Percentiles rank a stretch among this genome's conserved stretches.
phyloP scores from a whole-genome alignment of 1,140 invertebrate genomes.

The Tetragnatha versicolor region DNA sequence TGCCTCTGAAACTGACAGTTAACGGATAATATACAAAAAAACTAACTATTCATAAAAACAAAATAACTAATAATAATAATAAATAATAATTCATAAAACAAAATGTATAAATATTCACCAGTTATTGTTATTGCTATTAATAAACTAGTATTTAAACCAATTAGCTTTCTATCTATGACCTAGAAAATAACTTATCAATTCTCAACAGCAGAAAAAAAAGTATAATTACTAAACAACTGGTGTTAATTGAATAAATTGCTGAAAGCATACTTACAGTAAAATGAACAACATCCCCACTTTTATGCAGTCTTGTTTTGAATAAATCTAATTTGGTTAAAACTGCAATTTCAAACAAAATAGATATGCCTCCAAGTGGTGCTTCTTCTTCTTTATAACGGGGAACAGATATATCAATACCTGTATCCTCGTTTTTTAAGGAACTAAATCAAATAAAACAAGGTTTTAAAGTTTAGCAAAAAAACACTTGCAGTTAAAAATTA shows the following conservation, averaged over 20 bases:
- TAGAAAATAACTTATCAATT: too few relatives aligned
- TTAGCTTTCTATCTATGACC: too few relatives aligned
- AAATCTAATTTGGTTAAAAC: constrained; percentile 39
- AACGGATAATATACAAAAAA: too few relatives aligned
- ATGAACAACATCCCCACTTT: constrained; percentile 33
- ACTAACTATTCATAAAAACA: too few relatives aligned
- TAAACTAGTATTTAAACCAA: too few relatives aligned
- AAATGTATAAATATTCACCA: too few relatives aligned
- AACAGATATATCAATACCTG: constrained; percentile 45
- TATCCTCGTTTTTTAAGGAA: constrained; percentile 31
- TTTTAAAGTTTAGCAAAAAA: neutral
- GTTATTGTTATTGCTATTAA: too few relatives aligned
- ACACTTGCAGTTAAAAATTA: too few relatives aligned
- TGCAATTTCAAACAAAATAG: constrained; percentile 41
- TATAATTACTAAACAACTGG: neutral
- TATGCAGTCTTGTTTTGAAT: constrained; percentile 36
- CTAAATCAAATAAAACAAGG: neutral
- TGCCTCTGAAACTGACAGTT: too few relatives aligned
- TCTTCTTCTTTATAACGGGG: constrained; percentile 34
- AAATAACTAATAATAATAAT: too few relatives aligned
- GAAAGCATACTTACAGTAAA: constrained; percentile 39
- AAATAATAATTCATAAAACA: too few relatives aligned
- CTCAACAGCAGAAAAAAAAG: neutral
- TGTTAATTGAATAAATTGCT: neutral
- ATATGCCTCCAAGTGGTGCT: constrained; percentile 40